These are phyloP conservation scores for Lycopodina hypogea DNA, from an alignment of 37 sponge, comb jelly and placozoan genomes.

Conservation along the genomic window DNA sequence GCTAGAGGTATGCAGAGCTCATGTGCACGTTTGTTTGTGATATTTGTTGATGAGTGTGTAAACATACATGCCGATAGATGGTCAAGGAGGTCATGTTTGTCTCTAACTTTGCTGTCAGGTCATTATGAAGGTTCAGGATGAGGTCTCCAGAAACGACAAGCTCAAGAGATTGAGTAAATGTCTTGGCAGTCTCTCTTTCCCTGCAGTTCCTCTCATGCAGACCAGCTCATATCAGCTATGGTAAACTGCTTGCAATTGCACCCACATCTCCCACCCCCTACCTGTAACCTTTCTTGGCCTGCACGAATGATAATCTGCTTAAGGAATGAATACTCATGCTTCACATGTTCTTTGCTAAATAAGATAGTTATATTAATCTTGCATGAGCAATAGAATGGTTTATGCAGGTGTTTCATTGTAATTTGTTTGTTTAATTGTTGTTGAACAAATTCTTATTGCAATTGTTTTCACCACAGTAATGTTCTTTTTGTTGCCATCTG, in stretches of 20 bases:
- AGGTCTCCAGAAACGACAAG: constrained; percentile 43
- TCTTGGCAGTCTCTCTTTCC: constrained; percentile 48
- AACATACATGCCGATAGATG: neutral
- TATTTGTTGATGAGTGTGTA: neutral
- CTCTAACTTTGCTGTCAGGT: constrained; percentile 9
- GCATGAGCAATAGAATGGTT: no score
- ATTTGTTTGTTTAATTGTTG: no score
- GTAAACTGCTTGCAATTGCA: no score
- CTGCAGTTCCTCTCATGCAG: constrained; percentile 3
- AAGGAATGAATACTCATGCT: no score
- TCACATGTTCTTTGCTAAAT: no score
- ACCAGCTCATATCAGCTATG: constrained; percentile 1
- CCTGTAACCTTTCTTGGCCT: no score
- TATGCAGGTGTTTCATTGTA: no score
- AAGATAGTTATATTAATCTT: no score
- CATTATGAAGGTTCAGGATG: constrained; percentile 53
- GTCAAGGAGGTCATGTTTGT: neutral
- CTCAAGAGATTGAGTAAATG: constrained; percentile 38
- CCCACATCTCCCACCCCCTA: no score
- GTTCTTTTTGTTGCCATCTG: neutral
- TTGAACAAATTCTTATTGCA: no score
- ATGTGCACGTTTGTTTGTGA: no score
- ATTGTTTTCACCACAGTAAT: neutral
- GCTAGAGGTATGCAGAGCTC: constrained; percentile 63
- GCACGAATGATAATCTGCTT: no score